A percentile compares a stretch with the other conserved stretches of the same genome.
These are phyloP conservation scores for Monodelphis domestica DNA, from an alignment of 2,797 vertebrate genomes.

Conservation along the genomic window DNA sequence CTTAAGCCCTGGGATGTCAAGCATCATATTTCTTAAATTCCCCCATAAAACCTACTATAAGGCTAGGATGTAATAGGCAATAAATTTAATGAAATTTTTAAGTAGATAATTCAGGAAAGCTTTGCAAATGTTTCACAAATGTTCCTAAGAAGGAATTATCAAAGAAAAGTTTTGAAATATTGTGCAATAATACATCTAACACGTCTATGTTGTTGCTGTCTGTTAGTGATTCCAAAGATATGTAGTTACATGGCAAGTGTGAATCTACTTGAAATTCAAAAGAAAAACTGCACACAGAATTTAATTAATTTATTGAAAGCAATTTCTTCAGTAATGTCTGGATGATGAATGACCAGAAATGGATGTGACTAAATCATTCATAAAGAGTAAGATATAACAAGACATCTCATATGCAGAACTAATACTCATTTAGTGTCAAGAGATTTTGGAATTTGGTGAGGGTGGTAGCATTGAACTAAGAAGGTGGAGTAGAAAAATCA, in stretches of 20 bases:
- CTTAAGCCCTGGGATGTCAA: neutral
- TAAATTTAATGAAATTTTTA: neutral
- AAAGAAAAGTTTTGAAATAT: neutral
- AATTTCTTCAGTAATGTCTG: slow-evolving; percentile 18
- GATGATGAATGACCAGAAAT: slow-evolving; percentile 6
- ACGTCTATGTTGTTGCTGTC: neutral
- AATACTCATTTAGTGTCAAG: too few species aligned
- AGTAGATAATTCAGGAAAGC: neutral
- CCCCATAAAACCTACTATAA: neutral
- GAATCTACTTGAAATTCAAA: neutral
- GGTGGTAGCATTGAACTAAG: too few species aligned
- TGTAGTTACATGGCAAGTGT: neutral
- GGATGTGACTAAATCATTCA: too few species aligned
- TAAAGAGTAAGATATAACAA: too few species aligned
- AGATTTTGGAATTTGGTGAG: too few species aligned
- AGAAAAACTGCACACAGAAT: slow-evolving; percentile 6
- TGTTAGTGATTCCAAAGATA: neutral
- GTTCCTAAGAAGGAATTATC: neutral
- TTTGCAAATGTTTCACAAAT: neutral
- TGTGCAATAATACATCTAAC: neutral
- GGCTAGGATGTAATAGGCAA: neutral
- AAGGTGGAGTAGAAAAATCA: too few species aligned
- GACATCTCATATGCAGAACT: too few species aligned
- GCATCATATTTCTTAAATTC: neutral
- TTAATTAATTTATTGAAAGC: slow-evolving; percentile 27